Base-by-base conservation (phyloP, 2,888 invertebrate species). In the Dysmachus trigonus region DNA sequence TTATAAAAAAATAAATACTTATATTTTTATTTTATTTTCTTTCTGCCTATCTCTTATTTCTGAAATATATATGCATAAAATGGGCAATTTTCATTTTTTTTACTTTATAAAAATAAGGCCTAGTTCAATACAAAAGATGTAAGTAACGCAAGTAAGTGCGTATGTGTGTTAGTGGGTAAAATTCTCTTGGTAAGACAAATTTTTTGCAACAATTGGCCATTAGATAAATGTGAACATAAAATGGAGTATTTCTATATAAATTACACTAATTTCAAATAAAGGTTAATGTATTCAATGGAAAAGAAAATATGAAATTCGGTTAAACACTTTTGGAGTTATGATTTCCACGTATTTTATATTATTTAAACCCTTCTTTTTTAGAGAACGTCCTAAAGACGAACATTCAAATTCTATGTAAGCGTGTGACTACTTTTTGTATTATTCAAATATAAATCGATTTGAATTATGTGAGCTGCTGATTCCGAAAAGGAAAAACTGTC, bases 71-170 rank as follows among this genome's bases (percentile, higher is more conserved):
- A 30, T 41, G 22, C 62, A 22, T 62, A 41, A 22, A 62, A 27
- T 81, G 81, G 31, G 62, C 31, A 81, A 30, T 41, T 33, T 53
- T 53, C 33, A 35, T 33, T 81, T 35, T 18, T 15, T 18, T 33
- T 81, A 47, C 33, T 35, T 53, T 81, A 30, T 81, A 53, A 51
- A 81, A 73, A 73, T 7, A 73, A 13, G 22, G 10, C 27, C 13
- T 76, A 35, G 22, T 53, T 72, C 72, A 22, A 31, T 72, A 30
- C 7, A 38, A 7, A 13, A 27, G 72, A 15, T 72, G 83, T 83
- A 83, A 83, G 83, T 83, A 83, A 31, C n/a, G 38, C n/a, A 35
- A 72, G 33, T 38, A 83, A 53, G 81, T 62, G 51, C 62, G 81
- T 81, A 27, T 62, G 27, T 62, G 62, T 62, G 22, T 6, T 62